phyloP scores from a whole-genome alignment of 2,797 vertebrate species.

The Neopelma chrysocephalum region DNA sequence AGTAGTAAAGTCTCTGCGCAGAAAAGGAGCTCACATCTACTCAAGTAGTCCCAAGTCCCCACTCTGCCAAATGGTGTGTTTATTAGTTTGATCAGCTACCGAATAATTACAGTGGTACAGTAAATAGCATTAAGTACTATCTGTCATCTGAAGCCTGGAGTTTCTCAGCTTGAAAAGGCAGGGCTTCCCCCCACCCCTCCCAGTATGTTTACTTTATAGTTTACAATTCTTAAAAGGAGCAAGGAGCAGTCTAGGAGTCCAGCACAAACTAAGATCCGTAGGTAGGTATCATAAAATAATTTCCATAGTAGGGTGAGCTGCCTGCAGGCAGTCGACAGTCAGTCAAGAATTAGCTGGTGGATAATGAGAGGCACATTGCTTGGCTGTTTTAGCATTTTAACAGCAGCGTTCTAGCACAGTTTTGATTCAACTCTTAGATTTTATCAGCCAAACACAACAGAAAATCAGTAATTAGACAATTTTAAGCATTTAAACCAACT shows the following conservation, averaged over 20 bases:
- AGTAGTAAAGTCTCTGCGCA: background rate
- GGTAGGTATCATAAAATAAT: background rate
- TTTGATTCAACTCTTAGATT: conserved; percentile 2
- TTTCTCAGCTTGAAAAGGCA: conserved; percentile 16
- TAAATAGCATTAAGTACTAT: conserved; percentile 11
- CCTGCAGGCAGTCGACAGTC: background rate
- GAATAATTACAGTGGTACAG: conserved; percentile 4
- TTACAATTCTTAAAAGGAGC: conserved; percentile 52
- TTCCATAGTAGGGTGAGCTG: conserved; percentile 14
- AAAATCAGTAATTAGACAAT: conserved; percentile 13
- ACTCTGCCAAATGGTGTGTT: background rate
- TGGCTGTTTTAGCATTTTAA: background rate
- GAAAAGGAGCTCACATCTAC: background rate
- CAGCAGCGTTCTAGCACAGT: background rate
- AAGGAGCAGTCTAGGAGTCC: conserved; percentile 24
- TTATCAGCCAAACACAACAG: background rate
- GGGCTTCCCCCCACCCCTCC: background rate
- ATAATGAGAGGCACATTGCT: background rate
- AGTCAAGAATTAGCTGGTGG: conserved; percentile 1
- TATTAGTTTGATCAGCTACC: conserved; percentile 40
- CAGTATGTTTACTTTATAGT: background rate
- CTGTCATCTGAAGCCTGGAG: conserved; percentile 5
- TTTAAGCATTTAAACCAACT: conserved; percentile 10
- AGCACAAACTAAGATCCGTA: background rate
- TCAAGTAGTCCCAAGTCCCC: background rate